Percentiles rank a stretch among this genome's conserved stretches.
Conservation (phyloP, 2,888 invertebrate genomes). For the Rhamnusium bicolor region DNA sequence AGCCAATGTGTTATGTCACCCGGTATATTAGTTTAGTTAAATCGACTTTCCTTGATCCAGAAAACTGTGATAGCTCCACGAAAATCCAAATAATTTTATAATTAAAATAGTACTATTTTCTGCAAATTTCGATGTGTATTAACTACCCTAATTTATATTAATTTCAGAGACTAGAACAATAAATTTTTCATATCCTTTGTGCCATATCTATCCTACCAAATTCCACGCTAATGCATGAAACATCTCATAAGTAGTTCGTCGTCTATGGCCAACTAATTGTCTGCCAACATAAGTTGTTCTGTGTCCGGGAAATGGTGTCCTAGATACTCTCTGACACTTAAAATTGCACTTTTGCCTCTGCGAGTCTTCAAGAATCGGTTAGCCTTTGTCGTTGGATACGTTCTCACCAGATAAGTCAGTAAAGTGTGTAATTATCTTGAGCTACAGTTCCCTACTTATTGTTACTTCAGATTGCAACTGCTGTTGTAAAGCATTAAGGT, state of each 20-base stretch:
- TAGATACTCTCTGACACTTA: constrained; percentile 18
- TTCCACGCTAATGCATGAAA: background rate
- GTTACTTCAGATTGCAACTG: constrained; percentile 22
- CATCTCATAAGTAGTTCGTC: background rate
- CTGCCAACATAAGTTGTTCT: background rate
- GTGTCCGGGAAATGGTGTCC: constrained; percentile 19
- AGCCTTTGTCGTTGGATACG: constrained; percentile 13
- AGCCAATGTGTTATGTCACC: no score
- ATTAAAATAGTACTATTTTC: no score
- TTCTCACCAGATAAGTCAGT: constrained; percentile 27
- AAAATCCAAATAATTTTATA: no score
- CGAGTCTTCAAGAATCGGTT: background rate
- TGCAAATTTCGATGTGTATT: no score
- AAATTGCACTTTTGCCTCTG: constrained; percentile 29
- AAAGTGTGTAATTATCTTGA: constrained; percentile 26
- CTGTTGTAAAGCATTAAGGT: constrained; percentile 22
- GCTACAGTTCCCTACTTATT: constrained; percentile 28
- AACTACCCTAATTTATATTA: no score
- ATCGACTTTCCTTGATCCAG: no score
- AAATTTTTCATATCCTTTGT: no score
- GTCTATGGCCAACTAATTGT: background rate
- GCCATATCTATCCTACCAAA: no score
- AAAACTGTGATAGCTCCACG: no score
- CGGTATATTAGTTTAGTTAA: no score
- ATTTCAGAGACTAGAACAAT: no score